Evolutionary conservation across 2,113 vertebrate genomes (phyloP), one percentile per base, ranked within the genome.

Genomic region (Eonycteris spelaea): DNA sequence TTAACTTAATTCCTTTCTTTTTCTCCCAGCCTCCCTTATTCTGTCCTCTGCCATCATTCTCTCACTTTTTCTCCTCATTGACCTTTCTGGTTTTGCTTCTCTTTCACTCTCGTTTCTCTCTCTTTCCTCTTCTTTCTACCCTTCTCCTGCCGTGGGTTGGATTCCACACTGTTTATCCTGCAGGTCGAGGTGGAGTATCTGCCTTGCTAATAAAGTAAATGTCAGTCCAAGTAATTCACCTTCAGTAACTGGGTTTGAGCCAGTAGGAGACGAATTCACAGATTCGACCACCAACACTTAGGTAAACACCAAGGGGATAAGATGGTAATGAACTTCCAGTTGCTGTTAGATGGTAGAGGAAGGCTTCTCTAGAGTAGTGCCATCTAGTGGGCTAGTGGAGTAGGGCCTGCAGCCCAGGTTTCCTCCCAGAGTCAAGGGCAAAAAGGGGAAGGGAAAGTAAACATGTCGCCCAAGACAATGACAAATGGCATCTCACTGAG

Each of bases 321-420:
- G n/a, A 75, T 30, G 19, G 48, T 13, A 22, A 14, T 6, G 1
- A 51, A 45, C 33, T n/a, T 11, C 40, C 0, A 11, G 13, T 7
- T 11, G 45, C 12, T 55, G 82, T 75, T 14, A 45, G 18, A 30
- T 26, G 70, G 43, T 19, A 13, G 2, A 26, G 9, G 21, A 24
- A 0, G 14, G n/a, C 7, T 0, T 65, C n/a, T 18, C 59, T 33
- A 61, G 55, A 63, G n/a, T 38, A 86, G 11, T 38, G 77, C 95
- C 97, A 89, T 75, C 97, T 97, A 57, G 88, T 86, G 97, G 94
- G 38, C 30, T 19, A 0, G 21, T 83, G 51, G 53, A 57, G 88
- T 73, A 91, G 65, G 24, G 28, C 18, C 55, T 8, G 40, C 57
- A 45, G 71, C 48, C 35, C 94, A 38, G 65, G 15, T 21, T 30